Evolutionary conservation across 2,888 invertebrate species (phyloP).

Genomic region (Melinopterus prodromus): DNA sequence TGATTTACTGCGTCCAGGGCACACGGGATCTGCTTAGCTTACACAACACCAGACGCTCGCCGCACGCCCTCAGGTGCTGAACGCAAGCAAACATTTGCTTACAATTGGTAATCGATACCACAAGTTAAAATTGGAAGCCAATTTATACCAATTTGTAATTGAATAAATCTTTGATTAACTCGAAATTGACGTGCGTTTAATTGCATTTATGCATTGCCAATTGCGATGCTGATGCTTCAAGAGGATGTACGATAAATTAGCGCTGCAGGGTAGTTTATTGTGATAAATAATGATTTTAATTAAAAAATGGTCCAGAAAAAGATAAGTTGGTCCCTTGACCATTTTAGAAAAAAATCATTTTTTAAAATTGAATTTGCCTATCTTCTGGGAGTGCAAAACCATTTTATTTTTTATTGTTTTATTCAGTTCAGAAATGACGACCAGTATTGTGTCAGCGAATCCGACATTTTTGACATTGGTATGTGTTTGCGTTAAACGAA

Average conservation of each 20-base stretch:
- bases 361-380: too few relatives aligned
- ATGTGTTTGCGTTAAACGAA: too few relatives aligned
- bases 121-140: neutral
- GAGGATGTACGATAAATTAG: neutral
- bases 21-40: neutral
- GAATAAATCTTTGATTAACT: neutral
- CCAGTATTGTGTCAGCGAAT: too few relatives aligned
- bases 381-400: too few relatives aligned
- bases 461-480: too few relatives aligned
- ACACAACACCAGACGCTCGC: constrained; percentile 15
- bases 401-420: too few relatives aligned
- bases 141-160: neutral
- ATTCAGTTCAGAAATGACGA: too few relatives aligned
- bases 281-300: neutral
- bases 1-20: constrained; percentile 22
- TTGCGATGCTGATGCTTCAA: neutral
- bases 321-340: too few relatives aligned
- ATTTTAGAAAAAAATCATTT: too few relatives aligned
- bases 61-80: neutral
- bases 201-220: neutral
- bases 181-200: neutral
- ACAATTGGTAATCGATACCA: neutral
- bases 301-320: too few relatives aligned
- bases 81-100: constrained; percentile 4
- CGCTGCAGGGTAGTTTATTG: neutral